A percentile compares a stretch with the other conserved stretches of the same genome.
phyloP scores from a whole-genome alignment of 2,797 vertebrate genomes.

The Danio albolineatus region DNA sequence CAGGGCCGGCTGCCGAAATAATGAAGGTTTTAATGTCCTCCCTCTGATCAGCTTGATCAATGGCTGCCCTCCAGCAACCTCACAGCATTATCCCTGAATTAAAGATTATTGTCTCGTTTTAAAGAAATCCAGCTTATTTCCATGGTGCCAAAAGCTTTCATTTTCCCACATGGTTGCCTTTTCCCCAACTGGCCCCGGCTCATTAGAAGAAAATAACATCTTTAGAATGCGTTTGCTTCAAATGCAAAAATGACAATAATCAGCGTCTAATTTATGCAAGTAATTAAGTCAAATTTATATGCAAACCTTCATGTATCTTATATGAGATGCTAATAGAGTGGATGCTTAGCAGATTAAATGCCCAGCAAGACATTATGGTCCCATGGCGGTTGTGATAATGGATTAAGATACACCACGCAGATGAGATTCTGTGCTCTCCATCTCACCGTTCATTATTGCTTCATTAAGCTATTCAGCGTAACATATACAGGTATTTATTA shows the following conservation, averaged over 20 bases:
- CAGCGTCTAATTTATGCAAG: conserved; percentile 52
- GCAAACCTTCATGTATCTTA: conserved; percentile 52
- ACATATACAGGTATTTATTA: neutral
- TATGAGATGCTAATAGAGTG: conserved; percentile 59
- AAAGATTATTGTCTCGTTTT: conserved; percentile 51
- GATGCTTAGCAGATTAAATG: conserved; percentile 57
- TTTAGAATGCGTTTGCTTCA: conserved; percentile 15
- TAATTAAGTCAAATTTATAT: conserved; percentile 55
- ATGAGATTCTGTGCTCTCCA: conserved; percentile 21
- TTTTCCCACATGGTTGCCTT: conserved; percentile 31
- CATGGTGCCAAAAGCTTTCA: conserved; percentile 14
- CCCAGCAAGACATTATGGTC: conserved; percentile 51
- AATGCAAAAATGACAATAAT: conserved; percentile 48
- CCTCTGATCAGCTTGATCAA: conserved; percentile 58
- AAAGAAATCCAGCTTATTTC: conserved; percentile 38
- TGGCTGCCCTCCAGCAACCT: conserved; percentile 55
- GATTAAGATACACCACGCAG: conserved; percentile 45
- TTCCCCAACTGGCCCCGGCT: conserved; percentile 17
- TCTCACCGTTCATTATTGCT: neutral
- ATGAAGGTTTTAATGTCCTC: conserved; percentile 54
- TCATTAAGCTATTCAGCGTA: conserved; percentile 1
- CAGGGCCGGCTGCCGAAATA: conserved; percentile 40
- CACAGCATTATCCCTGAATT: conserved; percentile 54
- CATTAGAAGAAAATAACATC: conserved; percentile 31
- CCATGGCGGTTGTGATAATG: conserved; percentile 55